phyloP scores from a whole-genome alignment of 2,888 invertebrate genomes.

The Dolichopus griseipennis region DNA sequence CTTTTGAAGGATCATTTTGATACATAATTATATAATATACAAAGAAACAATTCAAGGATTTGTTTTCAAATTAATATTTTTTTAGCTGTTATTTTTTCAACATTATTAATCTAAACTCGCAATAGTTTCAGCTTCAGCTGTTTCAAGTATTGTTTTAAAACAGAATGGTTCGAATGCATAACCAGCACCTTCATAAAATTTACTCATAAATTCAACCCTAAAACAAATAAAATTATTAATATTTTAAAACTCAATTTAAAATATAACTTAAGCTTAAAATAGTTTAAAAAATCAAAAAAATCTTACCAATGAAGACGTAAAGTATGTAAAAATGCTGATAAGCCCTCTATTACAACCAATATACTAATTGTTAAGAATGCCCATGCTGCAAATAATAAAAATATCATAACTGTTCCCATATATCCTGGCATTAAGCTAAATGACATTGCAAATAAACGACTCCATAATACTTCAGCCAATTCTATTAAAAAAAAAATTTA shows the following conservation, averaged over 20 bases:
- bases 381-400: slow-evolving; percentile 85
- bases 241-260: not conserved
- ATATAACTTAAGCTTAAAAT: not conserved
- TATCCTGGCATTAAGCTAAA: slow-evolving; percentile 52
- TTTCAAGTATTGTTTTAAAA: slow-evolving; percentile 62
- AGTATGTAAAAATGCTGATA: slow-evolving; percentile 98
- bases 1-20: too few relatives aligned
- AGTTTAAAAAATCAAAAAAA: not conserved
- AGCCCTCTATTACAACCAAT: slow-evolving; percentile 96
- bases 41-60: too few relatives aligned
- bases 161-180: slow-evolving; percentile 77
- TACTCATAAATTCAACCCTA: slow-evolving; percentile 95
- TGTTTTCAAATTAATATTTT: too few relatives aligned
- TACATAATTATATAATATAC: too few relatives aligned
- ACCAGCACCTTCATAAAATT: slow-evolving; percentile 77
- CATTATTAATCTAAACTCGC: too few relatives aligned
- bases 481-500: slow-evolving; percentile 44
- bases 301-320: slow-evolving; percentile 89
- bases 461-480: slow-evolving; percentile 84
- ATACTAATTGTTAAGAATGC: slow-evolving; percentile 86
- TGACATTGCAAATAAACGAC: slow-evolving; percentile 79
- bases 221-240: slow-evolving; percentile 21
- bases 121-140: slow-evolving; percentile 43
- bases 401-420: slow-evolving; percentile 67
- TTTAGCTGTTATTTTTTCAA: too few relatives aligned